Conservation (phyloP, 2,888 invertebrate species). For the Mesochorus sp. region DNA sequence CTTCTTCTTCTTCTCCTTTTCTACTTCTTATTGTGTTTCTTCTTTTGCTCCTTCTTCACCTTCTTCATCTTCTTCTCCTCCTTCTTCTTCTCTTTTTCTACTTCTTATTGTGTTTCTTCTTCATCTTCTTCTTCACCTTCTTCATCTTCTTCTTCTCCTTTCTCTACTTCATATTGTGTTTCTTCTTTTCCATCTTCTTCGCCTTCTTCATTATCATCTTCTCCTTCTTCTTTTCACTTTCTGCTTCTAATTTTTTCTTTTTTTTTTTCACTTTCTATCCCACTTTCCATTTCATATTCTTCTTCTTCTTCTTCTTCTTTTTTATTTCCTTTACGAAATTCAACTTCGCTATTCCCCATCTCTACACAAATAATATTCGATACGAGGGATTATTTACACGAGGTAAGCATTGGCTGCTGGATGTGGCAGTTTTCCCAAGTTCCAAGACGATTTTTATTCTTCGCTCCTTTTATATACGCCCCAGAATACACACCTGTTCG, state of each 20-base stretch:
- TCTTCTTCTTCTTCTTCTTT: too few species aligned
- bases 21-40: too few species aligned
- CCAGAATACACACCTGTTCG: conserved; percentile 26
- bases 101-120: too few species aligned
- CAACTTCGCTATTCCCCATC: background rate
- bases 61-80: background rate
- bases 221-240: background rate
- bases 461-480: background rate
- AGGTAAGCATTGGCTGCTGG: conserved; percentile 39
- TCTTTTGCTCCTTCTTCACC: too few species aligned
- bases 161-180: too few species aligned
- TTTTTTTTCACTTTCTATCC: too few species aligned
- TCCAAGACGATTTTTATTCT: conserved; percentile 45
- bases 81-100: background rate
- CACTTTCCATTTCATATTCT: too few species aligned
- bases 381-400: conserved; percentile 49
- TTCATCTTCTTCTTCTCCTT: too few species aligned
- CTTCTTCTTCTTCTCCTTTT: too few species aligned
- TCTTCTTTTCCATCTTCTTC: too few species aligned
- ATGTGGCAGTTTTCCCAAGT: conserved; percentile 42
- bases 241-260: too few species aligned
- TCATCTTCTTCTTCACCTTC: too few species aligned
- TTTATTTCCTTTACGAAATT: background rate
- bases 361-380: conserved; percentile 15
- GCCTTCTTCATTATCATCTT: background rate